These are phyloP conservation scores for Pollicipes pollicipes DNA, from an alignment of 1,140 invertebrate genomes.

Conservation along the genomic window DNA sequence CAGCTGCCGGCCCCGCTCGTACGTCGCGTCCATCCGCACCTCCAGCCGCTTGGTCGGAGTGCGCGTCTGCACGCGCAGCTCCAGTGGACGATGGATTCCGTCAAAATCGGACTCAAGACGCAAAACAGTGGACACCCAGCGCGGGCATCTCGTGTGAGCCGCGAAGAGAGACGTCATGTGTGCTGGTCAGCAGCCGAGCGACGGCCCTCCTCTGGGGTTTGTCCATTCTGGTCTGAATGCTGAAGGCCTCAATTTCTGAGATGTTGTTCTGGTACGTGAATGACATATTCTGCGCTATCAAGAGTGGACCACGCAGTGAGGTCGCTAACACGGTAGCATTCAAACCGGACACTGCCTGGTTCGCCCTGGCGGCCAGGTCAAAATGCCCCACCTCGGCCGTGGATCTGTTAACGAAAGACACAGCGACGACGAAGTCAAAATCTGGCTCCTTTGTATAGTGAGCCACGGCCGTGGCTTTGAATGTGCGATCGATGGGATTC, in stretches of 20 bases:
- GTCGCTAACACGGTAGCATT: background rate
- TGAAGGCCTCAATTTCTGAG: background rate
- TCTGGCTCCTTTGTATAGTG: background rate
- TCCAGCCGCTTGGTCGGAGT: background rate
- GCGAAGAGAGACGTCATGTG: background rate
- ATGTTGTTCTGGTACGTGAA: background rate
- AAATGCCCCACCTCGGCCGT: background rate
- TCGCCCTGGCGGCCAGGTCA: background rate
- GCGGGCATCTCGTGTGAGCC: background rate
- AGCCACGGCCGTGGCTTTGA: background rate
- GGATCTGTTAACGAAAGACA: background rate
- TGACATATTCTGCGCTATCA: background rate
- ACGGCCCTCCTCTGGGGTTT: background rate
- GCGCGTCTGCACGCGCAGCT: background rate
- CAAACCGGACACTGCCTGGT: background rate
- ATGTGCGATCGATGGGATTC: background rate
- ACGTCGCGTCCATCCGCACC: background rate
- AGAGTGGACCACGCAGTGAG: background rate
- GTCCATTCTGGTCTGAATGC: background rate
- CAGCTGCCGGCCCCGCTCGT: background rate
- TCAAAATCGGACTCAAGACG: background rate
- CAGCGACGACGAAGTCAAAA: background rate
- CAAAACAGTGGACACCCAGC: background rate
- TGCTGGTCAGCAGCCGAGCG: background rate
- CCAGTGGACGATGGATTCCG: background rate